Base-by-base conservation (phyloP, 2,113 vertebrate species). In the Lycaon pictus region DNA sequence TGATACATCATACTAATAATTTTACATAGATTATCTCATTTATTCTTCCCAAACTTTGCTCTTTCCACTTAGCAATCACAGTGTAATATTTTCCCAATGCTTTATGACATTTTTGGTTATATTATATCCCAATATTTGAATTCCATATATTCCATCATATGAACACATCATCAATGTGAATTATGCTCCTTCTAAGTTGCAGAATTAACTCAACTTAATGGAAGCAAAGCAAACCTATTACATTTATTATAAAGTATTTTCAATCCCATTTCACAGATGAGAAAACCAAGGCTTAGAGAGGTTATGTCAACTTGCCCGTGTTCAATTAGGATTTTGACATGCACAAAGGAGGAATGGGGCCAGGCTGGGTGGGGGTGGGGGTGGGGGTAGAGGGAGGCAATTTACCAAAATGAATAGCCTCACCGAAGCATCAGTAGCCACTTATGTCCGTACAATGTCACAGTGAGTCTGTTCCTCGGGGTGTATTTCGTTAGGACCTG, bases 401-500 rank as follows among this genome's bases (percentile, higher is more conserved):
- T 32, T 88, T 37, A 60, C 32, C 53, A 7, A 92, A 77, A n/a
- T 0, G 43, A 51, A 22, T 2, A 22, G n/a, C 35, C 15, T 90
- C 20, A 20, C 37, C 3, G 16, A 43, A 22, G 37, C 76, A 56
- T 81, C 72, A 20, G 20, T 2, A 67, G 95, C 22, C 85, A 79
- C 92, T 11, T 4, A 29, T 2, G 15, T 79, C 71, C 55, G 4
- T 16, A 58, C 71, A 32, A 5, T 60, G 80, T 88, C 95, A 72
- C 76, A 4, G 43, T 2, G 65, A 48, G 35, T 79, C 95, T 97
- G 95, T 22, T 97, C 62, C 77, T 80, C 58, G 35, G 93, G 93
- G 95, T 89, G 32, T 27, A 16, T 88, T 97, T 97, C 91, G 83
- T 97, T 97, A 96, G 89, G 86, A 80, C 88, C 93, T 80, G 83